Evolutionary conservation across 2,113 vertebrate genomes (phyloP), one percentile per base, ranked within the genome.

Genomic region (Hiodon alosoides): DNA sequence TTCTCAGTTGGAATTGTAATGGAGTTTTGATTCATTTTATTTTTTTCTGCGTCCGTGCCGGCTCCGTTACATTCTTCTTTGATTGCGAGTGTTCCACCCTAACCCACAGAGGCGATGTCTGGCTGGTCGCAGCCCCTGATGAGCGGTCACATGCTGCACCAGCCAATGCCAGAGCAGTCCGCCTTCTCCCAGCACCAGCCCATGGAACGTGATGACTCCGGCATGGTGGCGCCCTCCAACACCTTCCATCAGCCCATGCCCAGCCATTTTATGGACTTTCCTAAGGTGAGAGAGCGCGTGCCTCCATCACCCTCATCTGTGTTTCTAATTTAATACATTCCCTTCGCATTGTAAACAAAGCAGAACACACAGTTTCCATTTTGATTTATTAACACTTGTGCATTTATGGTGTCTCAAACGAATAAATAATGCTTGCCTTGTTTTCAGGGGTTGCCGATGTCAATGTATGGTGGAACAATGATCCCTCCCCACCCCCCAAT

Each of bases 201-300:
- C 50, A 94, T 98, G 96, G 97, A 98, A 84, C 94, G 96, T 90
- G 97, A 99, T 76, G 96, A 98, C 87, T 97, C 95, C n/a, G 96
- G 97, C 90, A 97, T 98, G 57, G 93, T 98, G 82, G 95, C 96
- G 84, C 97, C 97, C 53, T 95, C 96, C 2, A 98, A 96, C 86
- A 94, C 94, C 87, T 98, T 96, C 88, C 96, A 98, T 89, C 97
- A 97, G 89, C 92, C 94, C 74, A 89, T 97, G 89, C 93, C 95
- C 88, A 96, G 93, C 89, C 94, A 90, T 86, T 98, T 96, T 90
- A 95, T 98, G 90, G 96, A 98, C 90, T 98, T 98, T 90, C 94
- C 94, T 82, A 98, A 98, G 93, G 96, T 98, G 50, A 66, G 5
- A 17, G 46, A 17, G 52, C 5, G 51, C 62, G 67, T n/a, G 4